phyloP scores from a whole-genome alignment of 2,888 invertebrate species.

The Nematopogon swammerdamellus region DNA sequence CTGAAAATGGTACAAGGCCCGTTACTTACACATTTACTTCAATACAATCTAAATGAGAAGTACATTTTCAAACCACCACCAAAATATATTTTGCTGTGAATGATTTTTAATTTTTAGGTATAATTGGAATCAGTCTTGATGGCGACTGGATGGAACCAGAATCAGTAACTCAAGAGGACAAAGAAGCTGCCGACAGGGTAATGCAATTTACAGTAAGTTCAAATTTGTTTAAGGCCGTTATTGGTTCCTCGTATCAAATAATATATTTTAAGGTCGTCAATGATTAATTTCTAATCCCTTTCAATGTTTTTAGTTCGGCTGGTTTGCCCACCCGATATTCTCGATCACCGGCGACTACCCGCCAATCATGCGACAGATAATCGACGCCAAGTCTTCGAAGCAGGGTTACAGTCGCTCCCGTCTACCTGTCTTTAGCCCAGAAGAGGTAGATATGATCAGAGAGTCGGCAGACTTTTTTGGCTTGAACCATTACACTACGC shows the following conservation, averaged over 20 bases:
- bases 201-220: conserved; percentile 36
- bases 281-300: neutral
- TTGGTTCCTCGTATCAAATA: neutral
- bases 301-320: conserved; percentile 49
- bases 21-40: conserved; percentile 11
- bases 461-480: conserved; percentile 71
- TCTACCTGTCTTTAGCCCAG: conserved; percentile 56
- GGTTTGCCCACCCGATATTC: conserved; percentile 67
- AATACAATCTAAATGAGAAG: neutral
- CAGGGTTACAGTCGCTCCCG: conserved; percentile 60
- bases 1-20: conserved; percentile 14
- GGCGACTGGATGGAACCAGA: conserved; percentile 42
- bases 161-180: conserved; percentile 30
- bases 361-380: conserved; percentile 55
- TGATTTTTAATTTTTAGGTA: no score
- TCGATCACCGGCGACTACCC: conserved; percentile 64
- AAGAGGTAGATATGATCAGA: conserved; percentile 57
- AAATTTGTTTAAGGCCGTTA: no score
- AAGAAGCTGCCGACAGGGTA: conserved; percentile 40
- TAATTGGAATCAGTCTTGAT: conserved; percentile 39
- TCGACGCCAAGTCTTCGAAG: conserved; percentile 52
- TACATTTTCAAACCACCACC: conserved; percentile 11
- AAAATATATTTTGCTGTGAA: no score
- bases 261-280: neutral
- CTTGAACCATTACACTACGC: conserved; percentile 69